Evolutionary conservation across 2,888 invertebrate species (phyloP), one percentile per base, ranked within the genome.

Genomic region (Parthenolecanium corni): DNA sequence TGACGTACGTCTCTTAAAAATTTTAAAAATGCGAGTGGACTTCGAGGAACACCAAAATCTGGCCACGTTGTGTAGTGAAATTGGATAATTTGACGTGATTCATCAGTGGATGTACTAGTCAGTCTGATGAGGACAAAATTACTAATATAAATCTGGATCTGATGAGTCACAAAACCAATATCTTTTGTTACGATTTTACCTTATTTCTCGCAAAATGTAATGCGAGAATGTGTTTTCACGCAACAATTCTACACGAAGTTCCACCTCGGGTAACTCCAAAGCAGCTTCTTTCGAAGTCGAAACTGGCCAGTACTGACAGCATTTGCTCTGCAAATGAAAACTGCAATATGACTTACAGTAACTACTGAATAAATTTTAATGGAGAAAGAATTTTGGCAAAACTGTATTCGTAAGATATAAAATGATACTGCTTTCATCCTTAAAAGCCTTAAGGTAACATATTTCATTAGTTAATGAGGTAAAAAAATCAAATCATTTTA

Each of bases 1-100:
- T 81, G 80, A 64, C 90, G 80, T 2, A 91, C 88, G 68, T 82
- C 82, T 68, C 80, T 79, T 68, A 91, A 76, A 74, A 91, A 91
- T 70, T 85, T 80, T 57, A 91, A 77, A 75, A 91, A 95, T 18
- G 87, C 86, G 42, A 82, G 82, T 0, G 94, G 93, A 49, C 89
- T 89, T 69, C 85, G 82, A 1, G 95, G 95, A 66, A 94, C 91
- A 9, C 94, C 93, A 74, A 95, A 95, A 77, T 96, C 95, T 1
- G 95, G 95, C 95, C 95, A 96, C 38, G 90, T 90, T 21, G 86
- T 91, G 73, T 95, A 96, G 74, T 96, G 94, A 75, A 89, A 95
- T 74, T 96, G 95, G 67, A 88, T 77, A 66, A 93, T 83, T 69
- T 86, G 84, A 62, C 90, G 81, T 66, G 80, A 81, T 66, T 83